Percentiles rank a stretch among this genome's conserved stretches.
These are phyloP conservation scores for Diacarnus erythraeanus DNA, from an alignment of 37 sponge, comb jelly and placozoan genomes.

Conservation along the genomic window DNA sequence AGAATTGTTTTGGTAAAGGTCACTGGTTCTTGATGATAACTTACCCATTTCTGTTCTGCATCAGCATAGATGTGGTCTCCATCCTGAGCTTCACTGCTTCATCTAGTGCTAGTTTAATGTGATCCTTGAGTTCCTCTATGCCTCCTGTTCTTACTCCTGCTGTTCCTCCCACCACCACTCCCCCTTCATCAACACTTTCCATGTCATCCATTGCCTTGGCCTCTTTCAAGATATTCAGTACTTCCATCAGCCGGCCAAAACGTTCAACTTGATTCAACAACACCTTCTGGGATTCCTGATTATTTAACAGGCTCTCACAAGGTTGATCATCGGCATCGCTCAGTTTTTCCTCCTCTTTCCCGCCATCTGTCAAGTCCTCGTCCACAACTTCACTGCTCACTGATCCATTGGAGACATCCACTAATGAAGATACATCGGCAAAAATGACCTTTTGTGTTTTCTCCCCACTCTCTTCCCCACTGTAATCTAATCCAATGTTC, in stretches of 20 bases:
- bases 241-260: slow-evolving; percentile 30
- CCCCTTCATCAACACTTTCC: background rate
- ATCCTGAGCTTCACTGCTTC: slow-evolving; percentile 72
- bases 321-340: background rate
- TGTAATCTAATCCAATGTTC: too few relatives aligned
- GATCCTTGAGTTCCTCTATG: slow-evolving; percentile 40
- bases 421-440: background rate
- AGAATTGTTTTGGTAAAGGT: too few relatives aligned
- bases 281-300: background rate
- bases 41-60: too few relatives aligned
- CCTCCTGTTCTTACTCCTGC: background rate
- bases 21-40: too few relatives aligned
- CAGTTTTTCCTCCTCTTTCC: background rate
- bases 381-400: background rate
- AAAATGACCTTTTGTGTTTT: background rate
- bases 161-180: slow-evolving; percentile 8
- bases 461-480: background rate
- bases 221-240: slow-evolving; percentile 35
- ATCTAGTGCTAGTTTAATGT: slow-evolving; percentile 58
- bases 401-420: background rate
- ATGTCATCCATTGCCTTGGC: slow-evolving; percentile 4
- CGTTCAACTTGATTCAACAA: slow-evolving; percentile 13
- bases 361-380: background rate
- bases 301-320: background rate
- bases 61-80: slow-evolving; percentile 50